Base-by-base conservation (phyloP, 1,140 invertebrate genomes). In the Drosophila equinoxialis region DNA sequence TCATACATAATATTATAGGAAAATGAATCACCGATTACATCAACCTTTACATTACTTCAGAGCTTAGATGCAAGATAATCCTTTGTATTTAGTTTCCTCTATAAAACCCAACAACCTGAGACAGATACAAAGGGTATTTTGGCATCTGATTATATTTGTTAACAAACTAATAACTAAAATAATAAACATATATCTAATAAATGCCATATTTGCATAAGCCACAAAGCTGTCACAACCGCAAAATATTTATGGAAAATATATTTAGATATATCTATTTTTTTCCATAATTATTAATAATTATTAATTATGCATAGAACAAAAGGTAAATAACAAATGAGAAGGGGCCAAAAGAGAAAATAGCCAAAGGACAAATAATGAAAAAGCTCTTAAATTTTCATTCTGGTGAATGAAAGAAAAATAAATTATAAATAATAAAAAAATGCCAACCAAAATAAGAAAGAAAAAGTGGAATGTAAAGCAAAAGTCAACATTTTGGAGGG, bases 341-440 rank as follows among this genome's bases (percentile, higher is more conserved):
- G 3, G 7, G 33, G 37, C 54, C 54, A 30, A 30, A 41, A 59
- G 45, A 37, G 74, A 74, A 60, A 74, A 73, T 33, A 42, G 20
- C 54, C 14, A 58, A 54, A 41, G 17, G 17, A 17, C 35, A 68
- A 77, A 79, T 80, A 84, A 84, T 84, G 81, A 74, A 84, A n/a
- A 66, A 51, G 72, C 81, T 77, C 81, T 80, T 84, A 73, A 84
- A 84, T 84, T 84, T 84, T 84, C 81, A 84, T 84, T 84, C 74
- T 60, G 64, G 14, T 69, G 68, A 67, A 61, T 51, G 62, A 60
- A 68, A 64, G n/a, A 60, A 77, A 37, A 45, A 23, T 23, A 65
- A 42, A 42, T 41, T 6, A 41, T 54, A 51, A 37, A 64, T 26
- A 58, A 63, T n/a, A 3, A 39, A 33, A 62, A 4, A 26, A 26